Evolutionary conservation across 1,140 invertebrate genomes (phyloP).

Genomic region (Pseudomyrmex cubaensis): DNA sequence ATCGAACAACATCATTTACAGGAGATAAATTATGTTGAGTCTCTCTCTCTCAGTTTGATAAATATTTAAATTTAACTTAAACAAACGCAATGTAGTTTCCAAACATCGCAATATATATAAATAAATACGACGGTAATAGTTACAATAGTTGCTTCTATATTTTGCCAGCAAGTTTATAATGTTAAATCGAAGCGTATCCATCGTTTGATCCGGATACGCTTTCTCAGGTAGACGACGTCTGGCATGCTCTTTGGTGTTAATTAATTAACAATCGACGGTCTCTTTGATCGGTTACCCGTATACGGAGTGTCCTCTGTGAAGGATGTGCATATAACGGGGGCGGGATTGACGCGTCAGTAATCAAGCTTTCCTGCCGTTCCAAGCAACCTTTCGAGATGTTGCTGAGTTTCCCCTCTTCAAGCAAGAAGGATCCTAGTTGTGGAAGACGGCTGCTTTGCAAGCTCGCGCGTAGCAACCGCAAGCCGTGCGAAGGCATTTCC

Average conservation of each 20-base stretch:
- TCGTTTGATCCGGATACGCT: background rate
- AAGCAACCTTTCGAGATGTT: slow-evolving; percentile 52
- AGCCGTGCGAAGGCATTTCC: slow-evolving; percentile 52
- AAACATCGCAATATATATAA: background rate
- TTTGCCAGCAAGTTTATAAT: background rate
- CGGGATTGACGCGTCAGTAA: slow-evolving; percentile 48
- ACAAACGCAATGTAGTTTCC: background rate
- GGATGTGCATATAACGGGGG: slow-evolving; percentile 33
- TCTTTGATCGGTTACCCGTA: slow-evolving; percentile 51
- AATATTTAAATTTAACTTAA: background rate
- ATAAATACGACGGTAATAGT: background rate
- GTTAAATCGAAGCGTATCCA: background rate
- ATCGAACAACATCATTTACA: too few relatives aligned
- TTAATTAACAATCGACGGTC: slow-evolving; percentile 53
- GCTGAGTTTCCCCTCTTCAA: slow-evolving; percentile 45
- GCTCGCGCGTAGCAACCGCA: slow-evolving; percentile 52
- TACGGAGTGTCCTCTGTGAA: slow-evolving; percentile 25
- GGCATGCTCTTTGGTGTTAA: slow-evolving; percentile 31
- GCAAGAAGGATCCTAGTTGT: slow-evolving; percentile 15
- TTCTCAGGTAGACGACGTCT: background rate
- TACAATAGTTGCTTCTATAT: background rate
- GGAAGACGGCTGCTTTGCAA: slow-evolving; percentile 51
- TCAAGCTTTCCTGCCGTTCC: slow-evolving; percentile 38
- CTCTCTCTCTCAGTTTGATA: too few relatives aligned
- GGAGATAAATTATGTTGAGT: too few relatives aligned